Evolutionary conservation across 2,888 invertebrate species (phyloP).

Genomic region (Chymomyza amoena): DNA sequence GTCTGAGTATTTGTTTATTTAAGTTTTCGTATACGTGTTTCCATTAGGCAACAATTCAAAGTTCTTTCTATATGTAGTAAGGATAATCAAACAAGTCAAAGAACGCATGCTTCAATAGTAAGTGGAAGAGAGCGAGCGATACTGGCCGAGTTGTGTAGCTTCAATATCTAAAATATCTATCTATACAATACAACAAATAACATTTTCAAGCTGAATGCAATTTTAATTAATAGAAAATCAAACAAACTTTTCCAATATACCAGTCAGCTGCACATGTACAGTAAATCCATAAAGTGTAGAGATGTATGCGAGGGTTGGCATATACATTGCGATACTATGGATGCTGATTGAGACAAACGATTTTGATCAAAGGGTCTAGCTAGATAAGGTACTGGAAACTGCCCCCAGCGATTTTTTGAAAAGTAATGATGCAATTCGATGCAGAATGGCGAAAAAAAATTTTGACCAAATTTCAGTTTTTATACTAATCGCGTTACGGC

Average conservation of each 20-base stretch:
- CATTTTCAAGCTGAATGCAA: slow-evolving; percentile 72
- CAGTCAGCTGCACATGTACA: background rate
- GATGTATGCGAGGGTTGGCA: background rate
- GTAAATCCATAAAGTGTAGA: background rate
- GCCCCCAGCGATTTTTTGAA: too few relatives aligned
- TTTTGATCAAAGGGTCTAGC: too few relatives aligned
- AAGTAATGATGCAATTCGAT: too few relatives aligned
- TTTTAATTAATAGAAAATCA: slow-evolving; percentile 73
- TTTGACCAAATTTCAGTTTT: too few relatives aligned
- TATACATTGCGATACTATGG: too few relatives aligned
- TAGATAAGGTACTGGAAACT: too few relatives aligned
- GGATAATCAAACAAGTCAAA: slow-evolving; percentile 16
- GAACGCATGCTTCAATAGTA: slow-evolving; percentile 9
- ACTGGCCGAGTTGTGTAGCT: background rate
- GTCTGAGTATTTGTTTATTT: slow-evolving; percentile 45
- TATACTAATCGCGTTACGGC: too few relatives aligned
- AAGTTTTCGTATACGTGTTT: slow-evolving; percentile 65
- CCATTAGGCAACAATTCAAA: slow-evolving; percentile 71
- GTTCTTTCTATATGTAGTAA: slow-evolving; percentile 53
- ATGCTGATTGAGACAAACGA: too few relatives aligned
- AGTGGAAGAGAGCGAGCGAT: background rate
- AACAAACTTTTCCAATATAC: slow-evolving; percentile 53
- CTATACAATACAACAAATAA: slow-evolving; percentile 53
- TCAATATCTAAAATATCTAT: slow-evolving; percentile 24
- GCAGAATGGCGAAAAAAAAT: too few relatives aligned